Conservation (phyloP, 1,140 invertebrate species). For the Pomacea maculata region DNA sequence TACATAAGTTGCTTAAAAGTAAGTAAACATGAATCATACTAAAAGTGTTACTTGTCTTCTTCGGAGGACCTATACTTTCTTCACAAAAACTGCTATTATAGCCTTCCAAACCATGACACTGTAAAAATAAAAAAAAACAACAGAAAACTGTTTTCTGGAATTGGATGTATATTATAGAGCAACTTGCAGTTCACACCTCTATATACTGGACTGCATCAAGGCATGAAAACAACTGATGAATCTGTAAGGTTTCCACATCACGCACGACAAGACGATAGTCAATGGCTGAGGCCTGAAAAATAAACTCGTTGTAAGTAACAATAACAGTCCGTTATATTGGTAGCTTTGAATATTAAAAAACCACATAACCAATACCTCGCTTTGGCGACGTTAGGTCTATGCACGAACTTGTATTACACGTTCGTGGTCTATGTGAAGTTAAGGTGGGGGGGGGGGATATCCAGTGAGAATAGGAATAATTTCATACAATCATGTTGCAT, state of each 20-base stretch:
- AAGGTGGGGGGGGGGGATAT: neutral
- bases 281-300: constrained; percentile 59
- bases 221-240: constrained; percentile 63
- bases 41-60: too few species aligned
- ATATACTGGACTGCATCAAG: constrained; percentile 64
- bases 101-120: too few species aligned
- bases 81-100: too few species aligned
- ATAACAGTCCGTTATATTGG: neutral
- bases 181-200: constrained; percentile 44
- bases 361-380: neutral
- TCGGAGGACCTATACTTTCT: too few species aligned
- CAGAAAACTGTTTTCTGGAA: too few species aligned
- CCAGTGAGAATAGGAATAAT: too few species aligned
- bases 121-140: too few species aligned
- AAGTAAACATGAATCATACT: too few species aligned
- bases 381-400: neutral
- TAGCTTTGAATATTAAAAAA: neutral
- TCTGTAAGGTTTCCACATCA: constrained; percentile 62
- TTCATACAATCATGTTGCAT: too few species aligned
- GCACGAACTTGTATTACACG: neutral
- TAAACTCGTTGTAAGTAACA: constrained; percentile 9
- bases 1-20: too few species aligned
- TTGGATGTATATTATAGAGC: too few species aligned
- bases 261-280: constrained; percentile 64
- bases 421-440: too few species aligned